These are phyloP conservation scores for Arge pagana DNA, from an alignment of 2,888 invertebrate species.

Conservation along the genomic window DNA sequence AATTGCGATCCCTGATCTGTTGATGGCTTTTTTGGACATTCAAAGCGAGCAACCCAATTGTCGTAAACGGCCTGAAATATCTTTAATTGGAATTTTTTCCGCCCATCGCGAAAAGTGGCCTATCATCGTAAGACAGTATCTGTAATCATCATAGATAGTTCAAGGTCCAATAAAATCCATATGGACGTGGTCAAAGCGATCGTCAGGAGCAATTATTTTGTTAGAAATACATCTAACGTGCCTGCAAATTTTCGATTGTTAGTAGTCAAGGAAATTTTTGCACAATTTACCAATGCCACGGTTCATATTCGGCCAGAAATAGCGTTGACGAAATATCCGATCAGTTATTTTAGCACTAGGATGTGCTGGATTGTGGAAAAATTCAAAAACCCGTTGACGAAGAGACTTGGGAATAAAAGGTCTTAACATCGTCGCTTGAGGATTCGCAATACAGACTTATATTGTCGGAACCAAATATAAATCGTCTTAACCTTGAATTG, in stretches of 20 bases:
- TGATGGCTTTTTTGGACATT: too few relatives aligned
- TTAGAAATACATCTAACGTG: background rate
- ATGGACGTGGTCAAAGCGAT: conserved; percentile 11
- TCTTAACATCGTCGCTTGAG: conserved; percentile 1
- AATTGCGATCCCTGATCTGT: too few relatives aligned
- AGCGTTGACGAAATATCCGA: conserved; percentile 5
- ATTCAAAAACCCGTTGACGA: conserved; percentile 1
- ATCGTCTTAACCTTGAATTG: too few relatives aligned
- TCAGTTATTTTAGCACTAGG: conserved; percentile 8
- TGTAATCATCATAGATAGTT: too few relatives aligned
- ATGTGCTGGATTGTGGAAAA: conserved; percentile 11
- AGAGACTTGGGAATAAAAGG: background rate
- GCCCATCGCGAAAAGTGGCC: too few relatives aligned
- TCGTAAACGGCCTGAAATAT: too few relatives aligned
- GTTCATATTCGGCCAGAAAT: conserved; percentile 14
- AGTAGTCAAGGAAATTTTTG: background rate
- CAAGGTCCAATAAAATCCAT: too few relatives aligned
- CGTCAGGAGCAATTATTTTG: conserved; percentile 6
- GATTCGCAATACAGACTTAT: too few relatives aligned
- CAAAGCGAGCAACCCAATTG: too few relatives aligned
- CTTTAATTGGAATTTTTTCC: too few relatives aligned
- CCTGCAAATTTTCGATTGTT: conserved; percentile 2
- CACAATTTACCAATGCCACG: background rate
- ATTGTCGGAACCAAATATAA: too few relatives aligned
- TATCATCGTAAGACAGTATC: too few relatives aligned